phyloP scores from a whole-genome alignment of 1,140 invertebrate genomes.

The Conopomorpha cramerella region DNA sequence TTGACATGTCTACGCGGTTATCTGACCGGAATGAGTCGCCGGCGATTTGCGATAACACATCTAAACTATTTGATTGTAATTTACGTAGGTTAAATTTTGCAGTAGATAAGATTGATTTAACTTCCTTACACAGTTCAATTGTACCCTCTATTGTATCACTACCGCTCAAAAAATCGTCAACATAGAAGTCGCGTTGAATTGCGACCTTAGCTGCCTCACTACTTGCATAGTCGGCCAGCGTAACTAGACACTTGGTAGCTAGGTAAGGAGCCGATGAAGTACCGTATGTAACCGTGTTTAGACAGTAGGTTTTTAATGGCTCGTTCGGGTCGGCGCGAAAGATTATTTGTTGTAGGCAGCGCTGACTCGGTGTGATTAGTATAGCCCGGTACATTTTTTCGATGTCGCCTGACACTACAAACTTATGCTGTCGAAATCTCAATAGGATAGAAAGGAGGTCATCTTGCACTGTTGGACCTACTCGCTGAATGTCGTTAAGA shows the following conservation, averaged over 20 bases:
- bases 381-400: constrained; percentile 41
- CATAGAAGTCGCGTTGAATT: constrained; percentile 31
- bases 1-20: neutral
- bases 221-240: constrained; percentile 9
- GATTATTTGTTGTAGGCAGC: constrained; percentile 29
- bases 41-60: neutral
- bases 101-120: neutral
- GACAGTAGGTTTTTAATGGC: constrained; percentile 12
- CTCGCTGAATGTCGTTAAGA: too few relatives aligned
- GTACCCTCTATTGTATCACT: neutral
- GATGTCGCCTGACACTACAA: constrained; percentile 23
- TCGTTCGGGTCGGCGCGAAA: constrained; percentile 17
- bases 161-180: constrained; percentile 41
- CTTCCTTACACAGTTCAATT: neutral
- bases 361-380: constrained; percentile 14
- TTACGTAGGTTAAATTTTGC: neutral
- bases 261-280: constrained; percentile 20
- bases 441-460: too few relatives aligned
- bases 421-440: constrained; percentile 16
- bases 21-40: neutral
- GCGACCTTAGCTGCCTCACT: constrained; percentile 5
- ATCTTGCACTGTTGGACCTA: too few relatives aligned
- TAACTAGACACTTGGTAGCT: constrained; percentile 16
- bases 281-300: constrained; percentile 34
- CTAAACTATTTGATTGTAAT: neutral